phyloP scores from a whole-genome alignment of 2,797 vertebrate genomes.

The Hyperoplus immaculatus region DNA sequence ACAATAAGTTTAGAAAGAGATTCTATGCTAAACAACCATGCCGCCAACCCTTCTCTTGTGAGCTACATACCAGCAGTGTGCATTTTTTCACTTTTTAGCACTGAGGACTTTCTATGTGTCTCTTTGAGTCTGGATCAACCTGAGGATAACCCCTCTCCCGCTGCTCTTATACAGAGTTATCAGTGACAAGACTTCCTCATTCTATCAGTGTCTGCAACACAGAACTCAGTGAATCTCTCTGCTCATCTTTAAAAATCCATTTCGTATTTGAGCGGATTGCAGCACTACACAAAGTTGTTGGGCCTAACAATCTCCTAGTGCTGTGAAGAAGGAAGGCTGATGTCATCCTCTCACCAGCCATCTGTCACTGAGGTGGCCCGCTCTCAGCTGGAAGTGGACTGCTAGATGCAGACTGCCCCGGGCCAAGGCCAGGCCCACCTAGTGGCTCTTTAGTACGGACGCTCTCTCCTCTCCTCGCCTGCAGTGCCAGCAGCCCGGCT shows the following conservation, averaged over 20 bases:
- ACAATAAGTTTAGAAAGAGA: not conserved
- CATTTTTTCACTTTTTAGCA: no score
- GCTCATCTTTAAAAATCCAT: slow-evolving; percentile 27
- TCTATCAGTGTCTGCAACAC: slow-evolving; percentile 15
- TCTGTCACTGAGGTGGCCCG: slow-evolving; percentile 68
- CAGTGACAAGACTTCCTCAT: slow-evolving; percentile 4
- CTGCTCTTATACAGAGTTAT: not conserved
- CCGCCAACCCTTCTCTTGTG: no score
- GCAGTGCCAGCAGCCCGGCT: slow-evolving; percentile 33
- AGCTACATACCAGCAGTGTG: no score
- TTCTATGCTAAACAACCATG: not conserved
- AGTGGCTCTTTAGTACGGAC: slow-evolving; percentile 34
- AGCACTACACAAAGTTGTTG: slow-evolving; percentile 36
- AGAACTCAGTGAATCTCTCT: not conserved
- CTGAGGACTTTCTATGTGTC: not conserved
- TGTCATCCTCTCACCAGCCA: slow-evolving; percentile 65
- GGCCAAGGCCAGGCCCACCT: slow-evolving; percentile 37
- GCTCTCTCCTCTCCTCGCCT: slow-evolving; percentile 24
- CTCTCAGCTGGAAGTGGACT: slow-evolving; percentile 63
- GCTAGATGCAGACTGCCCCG: slow-evolving; percentile 38
- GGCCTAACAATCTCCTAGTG: slow-evolving; percentile 14
- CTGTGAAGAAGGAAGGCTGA: slow-evolving; percentile 38
- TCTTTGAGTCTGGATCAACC: slow-evolving; percentile 15
- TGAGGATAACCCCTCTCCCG: not conserved
- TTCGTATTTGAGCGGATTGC: slow-evolving; percentile 20